Percentiles rank a stretch among this genome's conserved stretches.
These are phyloP conservation scores for Acheta domesticus DNA, from an alignment of 2,888 invertebrate genomes.

Conservation along the genomic window DNA sequence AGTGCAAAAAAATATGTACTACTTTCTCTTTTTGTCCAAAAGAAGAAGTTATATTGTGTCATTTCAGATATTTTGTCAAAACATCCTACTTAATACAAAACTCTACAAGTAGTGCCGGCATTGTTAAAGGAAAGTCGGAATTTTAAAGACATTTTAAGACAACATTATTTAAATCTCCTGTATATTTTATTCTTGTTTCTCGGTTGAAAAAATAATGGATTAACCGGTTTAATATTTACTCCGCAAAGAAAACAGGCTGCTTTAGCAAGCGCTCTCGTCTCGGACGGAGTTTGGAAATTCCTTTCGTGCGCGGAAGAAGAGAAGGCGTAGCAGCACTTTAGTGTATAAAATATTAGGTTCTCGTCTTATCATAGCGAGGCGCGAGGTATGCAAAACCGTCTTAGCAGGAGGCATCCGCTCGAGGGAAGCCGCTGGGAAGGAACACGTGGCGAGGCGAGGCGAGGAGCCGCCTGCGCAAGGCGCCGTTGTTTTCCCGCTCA, in stretches of 20 bases:
- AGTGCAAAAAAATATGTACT: no score
- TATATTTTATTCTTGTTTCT: neutral
- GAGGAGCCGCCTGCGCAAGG: no score
- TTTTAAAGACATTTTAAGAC: neutral
- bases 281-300: neutral
- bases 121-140: neutral
- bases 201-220: neutral
- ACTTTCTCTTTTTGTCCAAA: no score
- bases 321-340: neutral
- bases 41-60: no score
- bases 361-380: neutral
- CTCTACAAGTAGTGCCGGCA: neutral
- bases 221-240: constrained; percentile 10
- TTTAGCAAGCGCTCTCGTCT: neutral
- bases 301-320: neutral
- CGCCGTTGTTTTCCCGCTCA: no score
- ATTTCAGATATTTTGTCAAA: no score
- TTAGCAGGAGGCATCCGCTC: neutral
- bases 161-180: constrained; percentile 9
- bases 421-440: no score
- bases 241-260: neutral
- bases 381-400: constrained; percentile 2
- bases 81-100: no score
- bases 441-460: no score
- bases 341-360: constrained; percentile 7